Evolutionary conservation across 2,797 vertebrate genomes (phyloP).

Genomic region (Trematomus bernacchii): DNA sequence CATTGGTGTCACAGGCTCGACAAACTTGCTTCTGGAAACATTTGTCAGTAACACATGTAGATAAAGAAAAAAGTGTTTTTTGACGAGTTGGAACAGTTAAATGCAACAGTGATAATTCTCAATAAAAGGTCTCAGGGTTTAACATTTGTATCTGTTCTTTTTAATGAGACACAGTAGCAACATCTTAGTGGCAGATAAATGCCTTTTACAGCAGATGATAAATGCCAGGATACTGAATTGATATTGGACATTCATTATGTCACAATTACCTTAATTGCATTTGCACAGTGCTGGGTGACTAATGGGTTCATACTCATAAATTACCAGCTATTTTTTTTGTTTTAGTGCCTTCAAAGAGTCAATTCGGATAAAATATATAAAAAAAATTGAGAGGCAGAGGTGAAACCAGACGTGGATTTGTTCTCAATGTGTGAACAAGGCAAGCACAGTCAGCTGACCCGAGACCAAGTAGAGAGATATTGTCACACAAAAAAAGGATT

Average conservation of each 20-base stretch:
- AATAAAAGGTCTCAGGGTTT: neutral
- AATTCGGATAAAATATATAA: conserved; percentile 44
- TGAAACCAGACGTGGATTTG: conserved; percentile 23
- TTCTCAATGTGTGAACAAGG: conserved; percentile 5
- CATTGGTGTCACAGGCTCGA: conserved; percentile 23
- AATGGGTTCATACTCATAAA: conserved; percentile 64
- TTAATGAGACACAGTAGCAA: conserved; percentile 9
- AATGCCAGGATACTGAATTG: conserved; percentile 68
- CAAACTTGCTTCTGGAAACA: conserved; percentile 24
- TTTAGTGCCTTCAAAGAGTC: conserved; percentile 37
- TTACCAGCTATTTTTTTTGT: conserved; percentile 32
- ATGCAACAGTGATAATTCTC: conserved; percentile 3
- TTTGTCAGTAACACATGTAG: conserved; percentile 30
- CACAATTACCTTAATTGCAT: conserved; percentile 77
- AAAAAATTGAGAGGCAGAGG: conserved; percentile 31
- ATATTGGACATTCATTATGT: conserved; percentile 78
- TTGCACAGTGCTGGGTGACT: conserved; percentile 60
- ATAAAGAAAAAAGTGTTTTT: neutral
- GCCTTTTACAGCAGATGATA: conserved; percentile 58
- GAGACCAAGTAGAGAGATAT: neutral
- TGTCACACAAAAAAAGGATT: neutral
- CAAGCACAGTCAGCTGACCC: neutral
- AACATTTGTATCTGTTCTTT: conserved; percentile 29
- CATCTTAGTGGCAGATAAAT: conserved; percentile 50
- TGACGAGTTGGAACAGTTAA: conserved; percentile 13